Evolutionary conservation across 92 coral and sea anemone genomes (phyloP).

Genomic region (Montipora capitata): DNA sequence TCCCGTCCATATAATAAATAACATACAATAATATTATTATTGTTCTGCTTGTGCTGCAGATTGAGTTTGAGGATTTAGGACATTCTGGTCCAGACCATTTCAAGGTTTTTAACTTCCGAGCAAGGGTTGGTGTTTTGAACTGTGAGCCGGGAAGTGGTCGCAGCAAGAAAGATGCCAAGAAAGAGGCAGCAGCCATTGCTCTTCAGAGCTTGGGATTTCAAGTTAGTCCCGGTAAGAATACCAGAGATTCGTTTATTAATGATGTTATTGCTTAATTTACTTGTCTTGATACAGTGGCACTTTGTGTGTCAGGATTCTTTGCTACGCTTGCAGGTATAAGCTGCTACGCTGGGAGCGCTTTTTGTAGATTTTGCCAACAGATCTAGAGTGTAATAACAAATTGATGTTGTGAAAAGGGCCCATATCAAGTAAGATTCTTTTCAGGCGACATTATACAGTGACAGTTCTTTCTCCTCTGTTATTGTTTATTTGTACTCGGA

Average conservation of each 20-base stretch:
- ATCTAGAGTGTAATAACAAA: too few relatives aligned
- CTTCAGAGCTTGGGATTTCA: constrained; percentile 60
- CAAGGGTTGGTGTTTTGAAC: constrained; percentile 67
- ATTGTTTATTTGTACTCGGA: too few relatives aligned
- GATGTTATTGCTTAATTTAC: too few relatives aligned
- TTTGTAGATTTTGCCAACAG: too few relatives aligned
- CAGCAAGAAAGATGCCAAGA: constrained; percentile 88
- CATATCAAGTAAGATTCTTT: too few relatives aligned
- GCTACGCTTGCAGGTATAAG: not conserved
- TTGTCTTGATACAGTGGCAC: too few relatives aligned
- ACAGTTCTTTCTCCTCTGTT: too few relatives aligned
- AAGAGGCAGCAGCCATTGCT: constrained; percentile 86
- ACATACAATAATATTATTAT: too few relatives aligned
- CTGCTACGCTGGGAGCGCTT: not conserved
- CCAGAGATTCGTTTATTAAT: too few relatives aligned
- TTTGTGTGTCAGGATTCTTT: not conserved
- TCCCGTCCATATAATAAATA: too few relatives aligned
- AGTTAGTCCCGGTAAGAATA: constrained; percentile 67
- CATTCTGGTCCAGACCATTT: constrained; percentile 89
- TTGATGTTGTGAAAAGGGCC: too few relatives aligned
- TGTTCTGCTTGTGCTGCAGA: constrained; percentile 36
- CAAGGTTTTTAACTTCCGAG: constrained; percentile 64
- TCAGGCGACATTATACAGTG: too few relatives aligned
- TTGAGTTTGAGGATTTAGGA: constrained; percentile 88
- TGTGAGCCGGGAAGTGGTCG: constrained; percentile 85